Base-by-base conservation (phyloP, 2,113 vertebrate species). In the Brachyhypopomus gauderio region DNA sequence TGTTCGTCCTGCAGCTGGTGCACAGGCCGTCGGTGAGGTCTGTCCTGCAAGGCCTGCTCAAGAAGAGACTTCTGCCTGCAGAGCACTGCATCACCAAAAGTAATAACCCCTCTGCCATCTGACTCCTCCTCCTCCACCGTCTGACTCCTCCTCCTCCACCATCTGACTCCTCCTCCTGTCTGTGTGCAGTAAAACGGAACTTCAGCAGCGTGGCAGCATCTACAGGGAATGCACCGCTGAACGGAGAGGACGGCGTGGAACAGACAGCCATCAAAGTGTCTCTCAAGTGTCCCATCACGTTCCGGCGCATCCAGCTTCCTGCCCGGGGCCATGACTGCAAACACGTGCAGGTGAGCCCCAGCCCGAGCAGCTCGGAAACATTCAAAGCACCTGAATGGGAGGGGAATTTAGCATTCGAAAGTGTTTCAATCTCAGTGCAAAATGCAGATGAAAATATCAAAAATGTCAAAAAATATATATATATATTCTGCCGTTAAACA, bases 81-180 rank as follows among this genome's bases (percentile, higher is more conserved):
- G 98, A 99, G 84, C 98, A 99, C 89, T 99, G 98, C 89, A 99
- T 99, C 92, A 99, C 98, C 27, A 99, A 99, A 92, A 96, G 98
- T 99, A 95, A 80, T 75, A 5, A 27, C 70, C 64, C 62, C 25
- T 55, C 30, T 30, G 30, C 30, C 30, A 30, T 30, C 30, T 30
- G 30, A 30, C 55, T 78, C n/a, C 72, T 38, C 0, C 38, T 72
- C 12, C 34, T 4, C 48, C 79, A 73, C 56, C 71, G 36, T 70
- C 59, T 75, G 8, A 27, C 70, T 73, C 60, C 25, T 55, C 69
- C n/a, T 38, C 25, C 76, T 1, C 30, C 30, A 3, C 30, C 30
- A 30, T 30, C 30, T 30, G 3, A 30, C 55, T 78, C n/a, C 72
- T 38, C 0, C 38, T 72, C 20, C 83, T 3, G 30, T 75, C 59